Percentiles rank a stretch among this genome's conserved stretches.
Conservation (phyloP, 2,113 vertebrate species). For the Meriones unguiculatus region DNA sequence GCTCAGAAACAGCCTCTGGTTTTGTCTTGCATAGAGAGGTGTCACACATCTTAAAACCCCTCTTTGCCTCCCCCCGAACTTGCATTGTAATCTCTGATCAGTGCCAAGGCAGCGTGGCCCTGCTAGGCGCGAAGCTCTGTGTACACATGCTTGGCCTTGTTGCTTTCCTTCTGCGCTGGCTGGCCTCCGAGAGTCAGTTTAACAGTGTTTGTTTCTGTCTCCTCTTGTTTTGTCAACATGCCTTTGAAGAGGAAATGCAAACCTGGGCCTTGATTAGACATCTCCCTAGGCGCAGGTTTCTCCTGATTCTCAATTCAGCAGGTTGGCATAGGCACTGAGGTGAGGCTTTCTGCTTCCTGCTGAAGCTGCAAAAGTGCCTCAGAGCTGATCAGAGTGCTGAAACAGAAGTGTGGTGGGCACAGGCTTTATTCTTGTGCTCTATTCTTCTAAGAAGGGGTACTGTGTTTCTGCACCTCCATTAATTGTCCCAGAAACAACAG, state of each 20-base stretch:
- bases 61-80: too few species aligned
- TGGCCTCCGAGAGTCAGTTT: not conserved
- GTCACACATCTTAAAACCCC: not conserved
- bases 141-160: not conserved
- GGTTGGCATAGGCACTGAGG: fast-evolving
- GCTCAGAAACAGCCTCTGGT: not conserved
- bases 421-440: too few species aligned
- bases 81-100: not conserved
- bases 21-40: not conserved
- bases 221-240: conserved; percentile 75
- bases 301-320: conserved; percentile 60
- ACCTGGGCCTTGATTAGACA: conserved; percentile 70
- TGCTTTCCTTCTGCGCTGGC: not conserved
- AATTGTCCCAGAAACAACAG: not conserved
- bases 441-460: not conserved
- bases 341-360: not conserved
- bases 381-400: not conserved
- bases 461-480: not conserved
- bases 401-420: not conserved
- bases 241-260: conserved; percentile 64
- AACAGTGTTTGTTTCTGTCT: conserved; percentile 68
- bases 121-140: not conserved
- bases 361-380: not conserved
- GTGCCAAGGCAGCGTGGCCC: not conserved
- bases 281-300: conserved; percentile 52